Conservation (phyloP, 2,888 invertebrate species). For the Tenthredo mesomela region DNA sequence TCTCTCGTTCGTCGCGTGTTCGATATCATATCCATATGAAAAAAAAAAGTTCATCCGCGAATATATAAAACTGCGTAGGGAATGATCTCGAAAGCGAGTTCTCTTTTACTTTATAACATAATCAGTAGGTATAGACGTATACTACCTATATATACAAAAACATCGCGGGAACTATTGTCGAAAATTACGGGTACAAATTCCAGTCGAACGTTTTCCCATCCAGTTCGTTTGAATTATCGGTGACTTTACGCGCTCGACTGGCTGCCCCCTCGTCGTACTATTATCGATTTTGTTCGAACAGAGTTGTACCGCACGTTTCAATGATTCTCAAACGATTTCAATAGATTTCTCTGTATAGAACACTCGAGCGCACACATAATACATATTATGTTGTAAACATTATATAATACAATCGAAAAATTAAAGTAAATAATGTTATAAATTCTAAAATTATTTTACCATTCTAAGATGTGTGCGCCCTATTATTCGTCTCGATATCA, state of each 20-base stretch:
- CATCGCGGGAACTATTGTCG: not conserved
- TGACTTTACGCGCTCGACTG: not conserved
- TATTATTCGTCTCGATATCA: too few species aligned
- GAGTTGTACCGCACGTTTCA: not conserved
- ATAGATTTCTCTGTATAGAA: not conserved
- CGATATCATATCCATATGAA: too few species aligned
- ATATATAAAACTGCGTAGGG: not conserved
- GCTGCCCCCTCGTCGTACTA: not conserved
- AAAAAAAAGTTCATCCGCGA: not conserved
- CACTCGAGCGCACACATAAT: too few species aligned
- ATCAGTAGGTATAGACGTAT: too few species aligned
- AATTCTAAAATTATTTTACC: too few species aligned
- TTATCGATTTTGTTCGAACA: not conserved
- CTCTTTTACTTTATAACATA: not conserved
- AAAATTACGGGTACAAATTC: not conserved
- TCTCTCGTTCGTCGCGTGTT: not conserved
- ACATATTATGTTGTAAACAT: too few species aligned
- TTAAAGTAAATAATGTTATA: too few species aligned
- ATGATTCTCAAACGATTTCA: not conserved
- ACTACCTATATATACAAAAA: not conserved
- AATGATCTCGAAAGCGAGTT: not conserved
- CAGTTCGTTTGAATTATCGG: constrained; percentile 9
- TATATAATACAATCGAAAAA: too few species aligned
- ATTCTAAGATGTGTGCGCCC: too few species aligned
- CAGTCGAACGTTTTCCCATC: not conserved